Evolutionary conservation across 2,888 invertebrate species (phyloP).

Genomic region (Conomelus anceps): DNA sequence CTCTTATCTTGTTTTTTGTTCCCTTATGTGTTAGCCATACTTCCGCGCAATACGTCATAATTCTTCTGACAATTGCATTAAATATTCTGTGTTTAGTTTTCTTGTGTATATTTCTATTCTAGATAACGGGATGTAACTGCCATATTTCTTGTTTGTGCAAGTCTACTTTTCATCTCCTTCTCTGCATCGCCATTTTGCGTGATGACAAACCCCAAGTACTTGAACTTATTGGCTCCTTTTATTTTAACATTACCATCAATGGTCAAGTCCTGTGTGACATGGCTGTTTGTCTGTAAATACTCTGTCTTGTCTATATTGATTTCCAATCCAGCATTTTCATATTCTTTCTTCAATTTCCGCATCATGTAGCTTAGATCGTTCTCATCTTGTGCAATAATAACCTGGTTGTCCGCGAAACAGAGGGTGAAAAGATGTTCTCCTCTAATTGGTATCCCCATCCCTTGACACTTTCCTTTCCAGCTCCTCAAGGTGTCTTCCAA

Average conservation of each 20-base stretch:
- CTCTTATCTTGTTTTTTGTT: background rate
- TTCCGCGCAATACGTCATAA: background rate
- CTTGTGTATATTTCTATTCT: background rate
- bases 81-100: background rate
- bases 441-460: background rate
- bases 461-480: background rate
- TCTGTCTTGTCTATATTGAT: no score
- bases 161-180: background rate
- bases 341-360: no score
- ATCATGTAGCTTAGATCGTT: background rate
- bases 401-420: no score
- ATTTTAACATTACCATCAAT: background rate
- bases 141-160: background rate
- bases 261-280: background rate
- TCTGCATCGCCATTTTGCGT: background rate
- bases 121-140: background rate
- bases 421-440: no score
- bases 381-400: background rate
- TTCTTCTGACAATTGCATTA: background rate
- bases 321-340: no score
- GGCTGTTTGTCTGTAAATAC: background rate
- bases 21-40: background rate
- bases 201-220: background rate
- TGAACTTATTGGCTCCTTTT: background rate
- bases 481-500: background rate